Percentiles rank a stretch among this genome's conserved stretches.
Conservation (phyloP, 64 coral and sea anemone species). For the Astreopora myriophthalma region DNA sequence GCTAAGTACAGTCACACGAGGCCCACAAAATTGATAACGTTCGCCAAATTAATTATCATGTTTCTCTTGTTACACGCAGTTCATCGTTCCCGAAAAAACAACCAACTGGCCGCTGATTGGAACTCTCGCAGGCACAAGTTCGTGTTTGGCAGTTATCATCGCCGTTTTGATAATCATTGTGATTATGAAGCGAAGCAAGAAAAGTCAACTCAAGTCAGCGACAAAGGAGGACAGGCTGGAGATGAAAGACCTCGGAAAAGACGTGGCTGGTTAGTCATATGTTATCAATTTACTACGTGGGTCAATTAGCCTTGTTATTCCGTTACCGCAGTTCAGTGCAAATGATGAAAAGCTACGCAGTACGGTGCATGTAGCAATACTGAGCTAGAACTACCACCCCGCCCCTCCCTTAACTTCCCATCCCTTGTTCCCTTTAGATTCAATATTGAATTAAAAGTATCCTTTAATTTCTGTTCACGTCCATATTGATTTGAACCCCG, state of each 20-base stretch:
- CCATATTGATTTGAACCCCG: no score
- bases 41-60: no score
- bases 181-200: background rate
- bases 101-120: conserved; percentile 27
- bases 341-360: background rate
- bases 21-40: no score
- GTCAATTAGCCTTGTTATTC: no score
- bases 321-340: background rate
- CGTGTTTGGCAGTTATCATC: background rate
- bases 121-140: background rate
- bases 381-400: no score
- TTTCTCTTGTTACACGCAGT: background rate
- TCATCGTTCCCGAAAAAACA: conserved; percentile 14
- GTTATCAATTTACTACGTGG: background rate
- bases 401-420: no score
- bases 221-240: background rate
- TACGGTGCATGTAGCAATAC: background rate
- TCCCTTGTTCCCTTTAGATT: no score
- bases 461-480: no score
- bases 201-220: background rate
- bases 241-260: conserved; percentile 9
- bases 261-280: background rate
- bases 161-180: background rate
- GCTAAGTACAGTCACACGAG: no score
- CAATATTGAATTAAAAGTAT: no score